A percentile compares a stretch with the other conserved stretches of the same genome.
Evolutionary conservation across 2,888 invertebrate species (phyloP).

Genomic region (Nemotelus pantherinus): DNA sequence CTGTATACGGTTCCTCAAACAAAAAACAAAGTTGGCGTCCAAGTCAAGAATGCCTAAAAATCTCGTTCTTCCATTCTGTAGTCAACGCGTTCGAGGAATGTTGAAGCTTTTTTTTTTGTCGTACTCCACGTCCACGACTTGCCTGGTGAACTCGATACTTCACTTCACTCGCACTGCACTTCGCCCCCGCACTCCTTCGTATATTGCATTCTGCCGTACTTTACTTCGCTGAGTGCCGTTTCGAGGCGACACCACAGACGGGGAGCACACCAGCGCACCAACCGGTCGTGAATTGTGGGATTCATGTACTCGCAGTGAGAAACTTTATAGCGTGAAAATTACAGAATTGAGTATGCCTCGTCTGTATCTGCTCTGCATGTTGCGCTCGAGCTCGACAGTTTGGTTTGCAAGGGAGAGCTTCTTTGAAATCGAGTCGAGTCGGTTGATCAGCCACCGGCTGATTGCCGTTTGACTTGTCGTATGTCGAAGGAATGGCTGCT

Average conservation of each 20-base stretch:
- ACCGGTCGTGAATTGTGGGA: neutral
- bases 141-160: neutral
- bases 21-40: neutral
- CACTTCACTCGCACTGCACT: neutral
- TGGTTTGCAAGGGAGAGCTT: neutral
- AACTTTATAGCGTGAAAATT: neutral
- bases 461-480: constrained; percentile 7
- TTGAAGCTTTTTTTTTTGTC: neutral
- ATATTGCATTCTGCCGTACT: no score
- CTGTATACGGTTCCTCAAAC: neutral
- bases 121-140: constrained; percentile 6
- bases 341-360: neutral
- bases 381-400: neutral
- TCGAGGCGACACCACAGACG: no score
- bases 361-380: no score
- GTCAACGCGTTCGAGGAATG: neutral
- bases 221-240: neutral
- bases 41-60: neutral
- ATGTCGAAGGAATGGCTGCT: constrained; percentile 11
- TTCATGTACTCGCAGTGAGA: constrained; percentile 18
- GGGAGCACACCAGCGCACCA: neutral
- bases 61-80: neutral
- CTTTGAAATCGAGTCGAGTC: neutral
- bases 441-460: constrained; percentile 21
- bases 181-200: constrained; percentile 2